Base-by-base conservation (phyloP, 92 coral and sea anemone genomes). In the Zoanthus gigantus region DNA sequence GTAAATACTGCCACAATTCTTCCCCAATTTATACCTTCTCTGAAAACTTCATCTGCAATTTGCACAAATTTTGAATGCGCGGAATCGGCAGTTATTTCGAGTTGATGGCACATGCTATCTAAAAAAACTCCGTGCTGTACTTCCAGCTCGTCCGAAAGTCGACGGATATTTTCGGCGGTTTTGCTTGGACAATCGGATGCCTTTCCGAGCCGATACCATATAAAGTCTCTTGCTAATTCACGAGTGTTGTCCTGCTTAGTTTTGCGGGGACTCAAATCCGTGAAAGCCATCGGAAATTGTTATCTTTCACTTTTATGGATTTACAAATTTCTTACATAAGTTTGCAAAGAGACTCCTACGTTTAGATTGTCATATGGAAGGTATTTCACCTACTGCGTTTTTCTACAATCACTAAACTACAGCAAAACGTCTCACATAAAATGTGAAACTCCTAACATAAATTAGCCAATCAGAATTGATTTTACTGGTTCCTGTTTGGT, bases 1-100 rank as follows among this genome's bases (percentile, higher is more conserved):
- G 98, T 92, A 72, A 89, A 95, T 17, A 95, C 65, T 7, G 98
- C 98, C 52, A 95, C 98, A 58, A 95, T 95, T 65, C 98, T 74
- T 13, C 98, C 98, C 98, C 98, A 95, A 92, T 95, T 95, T 45
- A 93, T 81, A 23, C 98, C 98, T 14, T 95, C 98, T 17, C 94
- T 78, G 81, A 95, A 95, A 7, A 95, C 98, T 63, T 95, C 98
- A 76, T 95, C 98, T 47, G 98, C 98, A 72, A 95, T 94, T 72
- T 95, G 98, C 54, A 93, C 91, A 73, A 95, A 95, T 76, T 95
- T 95, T 72, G 90, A 58, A 74, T 83, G 98, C n/a, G 98, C 96
- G 5, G 93, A 68, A 1, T 91, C 94, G 10, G 88, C 74, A 5
- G 94, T 86, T 60, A 95, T 79, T 67, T 95, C 92, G 10, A 95